Evolutionary conservation across 1,140 invertebrate genomes (phyloP).

Genomic region (Cydia splendana): DNA sequence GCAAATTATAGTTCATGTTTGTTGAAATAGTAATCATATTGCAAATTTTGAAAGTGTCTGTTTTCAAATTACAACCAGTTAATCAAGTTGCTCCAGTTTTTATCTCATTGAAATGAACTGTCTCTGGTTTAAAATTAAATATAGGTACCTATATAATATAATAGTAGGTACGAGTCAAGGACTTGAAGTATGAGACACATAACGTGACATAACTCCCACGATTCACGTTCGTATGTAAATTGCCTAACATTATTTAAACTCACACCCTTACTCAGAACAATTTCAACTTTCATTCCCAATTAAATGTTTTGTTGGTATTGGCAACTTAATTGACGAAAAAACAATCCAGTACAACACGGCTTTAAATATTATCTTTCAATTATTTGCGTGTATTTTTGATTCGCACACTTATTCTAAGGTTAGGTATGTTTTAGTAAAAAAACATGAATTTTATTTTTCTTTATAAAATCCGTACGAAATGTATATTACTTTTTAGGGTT

Average conservation of each 20-base stretch:
- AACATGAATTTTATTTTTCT: too few species aligned
- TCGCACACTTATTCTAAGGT: too few species aligned
- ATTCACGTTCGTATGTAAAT: slow-evolving; percentile 1
- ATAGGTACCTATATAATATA: too few species aligned
- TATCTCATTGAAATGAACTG: not conserved
- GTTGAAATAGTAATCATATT: not conserved
- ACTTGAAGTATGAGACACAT: not conserved
- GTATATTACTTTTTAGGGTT: too few species aligned
- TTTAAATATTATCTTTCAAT: slow-evolving; percentile 7
- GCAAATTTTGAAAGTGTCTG: too few species aligned
- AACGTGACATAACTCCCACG: not conserved
- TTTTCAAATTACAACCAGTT: too few species aligned
- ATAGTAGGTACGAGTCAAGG: not conserved
- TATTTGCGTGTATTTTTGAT: not conserved
- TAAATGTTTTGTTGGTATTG: slow-evolving; percentile 20
- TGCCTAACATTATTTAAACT: slow-evolving; percentile 7
- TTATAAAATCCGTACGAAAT: too few species aligned
- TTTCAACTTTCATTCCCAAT: slow-evolving; percentile 25
- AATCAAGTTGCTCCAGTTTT: too few species aligned
- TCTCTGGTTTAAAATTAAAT: too few species aligned
- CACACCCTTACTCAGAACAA: slow-evolving; percentile 16
- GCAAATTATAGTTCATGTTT: not conserved
- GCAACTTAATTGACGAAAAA: not conserved
- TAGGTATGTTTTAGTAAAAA: too few species aligned
- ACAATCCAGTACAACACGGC: not conserved